Base-by-base conservation (phyloP, 2,113 vertebrate genomes). In the Eulemur macaco region DNA sequence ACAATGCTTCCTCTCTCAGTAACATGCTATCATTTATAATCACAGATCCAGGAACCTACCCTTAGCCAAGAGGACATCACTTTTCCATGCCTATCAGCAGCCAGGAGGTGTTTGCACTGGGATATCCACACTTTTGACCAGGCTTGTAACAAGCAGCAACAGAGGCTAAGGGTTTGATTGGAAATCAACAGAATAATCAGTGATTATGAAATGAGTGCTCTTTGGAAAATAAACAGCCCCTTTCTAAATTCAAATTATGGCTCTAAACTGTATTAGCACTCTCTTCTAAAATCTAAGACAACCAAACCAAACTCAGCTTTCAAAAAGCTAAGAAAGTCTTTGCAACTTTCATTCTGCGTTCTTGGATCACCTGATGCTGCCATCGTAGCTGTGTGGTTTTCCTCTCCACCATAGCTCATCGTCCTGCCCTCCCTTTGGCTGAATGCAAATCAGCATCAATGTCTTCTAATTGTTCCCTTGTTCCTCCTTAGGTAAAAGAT, bases 201-300 rank as follows among this genome's bases (percentile, higher is more conserved):
- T 10, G 45, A 37, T 63, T 42, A 31, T 31, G 12, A 85, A 94
- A 77, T 54, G 58, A 78, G 71, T 39, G 78, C 12, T 81, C 21
- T 84, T 78, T 71, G 71, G 68, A 93, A 92, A 96, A 66, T 80
- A 47, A 14, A 6, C 58, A 80, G 2, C 23, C 93, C 74, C 8
- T 64, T 94, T 71, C 69, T 63, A 47, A 86, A 10, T 0, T 80
- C 92, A 3, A 23, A 66, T 13, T 0, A 34, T 39, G 74, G 83
- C 23, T 83, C 34, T 31, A 0, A 3, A 58, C 64, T 71, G 17
- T 81, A 42, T 37, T 86, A 80, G 37, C 11, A 31, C 15, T 34
- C 18, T 85, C 52, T 63, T 77, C 58, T 54, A 68, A 69, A 52
- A 52, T n/a, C 34, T 8, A 29, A 94, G 29, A 42, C 60, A 66